phyloP scores from a whole-genome alignment of 2,113 vertebrate species.

The Chlorodrepanis virens region DNA sequence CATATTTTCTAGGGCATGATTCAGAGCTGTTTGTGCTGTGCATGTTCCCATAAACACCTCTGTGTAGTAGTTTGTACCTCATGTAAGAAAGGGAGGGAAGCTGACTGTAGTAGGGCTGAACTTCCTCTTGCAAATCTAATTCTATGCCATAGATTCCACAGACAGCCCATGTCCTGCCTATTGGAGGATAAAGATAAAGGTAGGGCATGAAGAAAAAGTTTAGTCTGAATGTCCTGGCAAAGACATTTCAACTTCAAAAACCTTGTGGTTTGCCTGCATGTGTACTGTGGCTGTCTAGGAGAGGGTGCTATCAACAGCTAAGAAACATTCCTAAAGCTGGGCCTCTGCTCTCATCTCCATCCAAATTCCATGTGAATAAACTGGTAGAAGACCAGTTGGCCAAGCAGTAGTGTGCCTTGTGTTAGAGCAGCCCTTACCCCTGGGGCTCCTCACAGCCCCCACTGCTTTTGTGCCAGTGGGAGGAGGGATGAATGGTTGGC shows the following conservation, averaged over 20 bases:
- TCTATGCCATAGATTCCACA: background rate
- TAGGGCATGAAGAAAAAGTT: background rate
- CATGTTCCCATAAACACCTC: background rate
- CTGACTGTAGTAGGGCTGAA: background rate
- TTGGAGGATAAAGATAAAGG: background rate
- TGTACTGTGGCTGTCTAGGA: background rate
- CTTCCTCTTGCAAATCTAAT: background rate
- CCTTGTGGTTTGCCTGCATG: background rate
- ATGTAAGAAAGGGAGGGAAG: background rate
- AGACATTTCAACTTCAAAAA: background rate
- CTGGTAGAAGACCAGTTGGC: background rate
- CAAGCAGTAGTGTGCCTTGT: background rate
- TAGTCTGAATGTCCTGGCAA: background rate
- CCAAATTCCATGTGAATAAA: background rate
- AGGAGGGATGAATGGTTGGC: background rate
- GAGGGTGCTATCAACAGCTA: background rate
- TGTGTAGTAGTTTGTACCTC: background rate
- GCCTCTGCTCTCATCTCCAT: background rate
- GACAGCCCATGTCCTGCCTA: background rate
- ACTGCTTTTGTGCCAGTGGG: rapidly evolving
- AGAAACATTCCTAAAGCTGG: background rate
- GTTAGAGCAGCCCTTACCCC: background rate
- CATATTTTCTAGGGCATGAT: background rate
- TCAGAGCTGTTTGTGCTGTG: background rate
- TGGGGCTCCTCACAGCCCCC: background rate